A percentile compares a stretch with the other conserved stretches of the same genome.
Conservation (phyloP, 2,888 invertebrate genomes). For the Phytoseiulus persimilis region DNA sequence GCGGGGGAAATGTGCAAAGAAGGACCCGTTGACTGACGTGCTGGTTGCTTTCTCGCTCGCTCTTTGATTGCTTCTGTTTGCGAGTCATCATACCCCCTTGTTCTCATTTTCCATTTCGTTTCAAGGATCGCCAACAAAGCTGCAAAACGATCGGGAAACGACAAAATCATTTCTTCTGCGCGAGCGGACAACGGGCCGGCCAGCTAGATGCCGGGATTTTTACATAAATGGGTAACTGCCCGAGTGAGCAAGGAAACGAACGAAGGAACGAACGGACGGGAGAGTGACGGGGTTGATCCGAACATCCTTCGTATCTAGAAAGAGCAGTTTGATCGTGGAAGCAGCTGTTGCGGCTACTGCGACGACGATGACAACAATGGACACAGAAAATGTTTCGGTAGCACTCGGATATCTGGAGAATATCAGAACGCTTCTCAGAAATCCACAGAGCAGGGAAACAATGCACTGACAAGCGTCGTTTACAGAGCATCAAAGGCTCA, state of each 20-base stretch:
- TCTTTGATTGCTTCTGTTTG: background rate
- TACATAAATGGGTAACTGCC: background rate
- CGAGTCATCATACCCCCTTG: background rate
- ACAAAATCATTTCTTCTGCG: background rate
- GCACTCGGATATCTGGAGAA: background rate
- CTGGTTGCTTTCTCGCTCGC: background rate
- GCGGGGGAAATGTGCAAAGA: background rate
- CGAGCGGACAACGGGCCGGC: background rate
- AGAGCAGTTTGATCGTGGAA: background rate
- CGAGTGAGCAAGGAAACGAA: background rate
- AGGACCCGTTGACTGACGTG: background rate
- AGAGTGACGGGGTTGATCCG: background rate
- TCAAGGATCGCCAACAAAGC: slow-evolving; percentile 5
- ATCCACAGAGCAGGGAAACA: background rate
- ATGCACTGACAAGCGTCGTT: background rate
- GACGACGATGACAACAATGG: background rate
- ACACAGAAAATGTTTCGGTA: background rate
- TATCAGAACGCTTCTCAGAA: background rate
- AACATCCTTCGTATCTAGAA: background rate
- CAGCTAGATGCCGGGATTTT: background rate
- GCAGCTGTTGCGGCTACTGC: background rate
- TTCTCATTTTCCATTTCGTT: background rate
- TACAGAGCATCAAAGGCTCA: background rate
- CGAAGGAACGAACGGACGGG: background rate
- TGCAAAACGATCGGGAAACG: background rate